Base-by-base conservation (phyloP, 2,888 invertebrate genomes). In the Drosophila neoperkinsi region DNA sequence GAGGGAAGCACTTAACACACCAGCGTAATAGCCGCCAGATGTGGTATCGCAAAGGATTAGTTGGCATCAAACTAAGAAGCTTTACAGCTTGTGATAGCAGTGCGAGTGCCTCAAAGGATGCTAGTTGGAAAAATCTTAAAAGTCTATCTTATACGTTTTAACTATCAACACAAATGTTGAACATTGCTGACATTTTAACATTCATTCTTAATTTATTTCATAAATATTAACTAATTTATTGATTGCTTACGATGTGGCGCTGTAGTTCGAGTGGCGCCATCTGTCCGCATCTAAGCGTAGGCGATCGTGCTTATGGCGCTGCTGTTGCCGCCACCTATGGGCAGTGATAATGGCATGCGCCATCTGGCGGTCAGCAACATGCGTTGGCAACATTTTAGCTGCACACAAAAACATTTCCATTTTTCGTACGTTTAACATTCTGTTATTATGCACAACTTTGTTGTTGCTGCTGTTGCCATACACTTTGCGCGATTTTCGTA, bases 341-440 rank as follows among this genome's bases (percentile, higher is more conserved):
- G 7, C 50, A n/a, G 10, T 13, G 63, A 60, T 67, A 21, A 25
- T 28, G n/a, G 4, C 2, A 3, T 6, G 30, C 82, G 82, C 79
- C 79, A 66, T 80, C 82, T 80, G 82, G 21, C 36, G 82, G 55
- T n/a, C 41, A 65, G 67, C 67, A 71, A 71, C 71, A 65, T 36
- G 57, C 13, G 43, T 46, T 77, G 50, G 68, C 69, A 74, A 78
- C 78, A 69, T 69, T 61, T 52, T 31, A 9, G 16, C 30, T 43
- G 43, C 7, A 30, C 53, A 46, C 9, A 18, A 46, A 53, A 64
- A 63, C 81, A 77, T 74, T 31, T 57, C 51, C 6, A 34, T 41
- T 58, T 59, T 63, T 49, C 30, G 30, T 34, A 31, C 38, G n/a
- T 18, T 58, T 66, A 71, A 58, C 64, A 82, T 66, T 56, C 52